A percentile compares a stretch with the other conserved stretches of the same genome.
Evolutionary conservation across 2,113 vertebrate genomes (phyloP).

Genomic region (Apaloderma vittatum): DNA sequence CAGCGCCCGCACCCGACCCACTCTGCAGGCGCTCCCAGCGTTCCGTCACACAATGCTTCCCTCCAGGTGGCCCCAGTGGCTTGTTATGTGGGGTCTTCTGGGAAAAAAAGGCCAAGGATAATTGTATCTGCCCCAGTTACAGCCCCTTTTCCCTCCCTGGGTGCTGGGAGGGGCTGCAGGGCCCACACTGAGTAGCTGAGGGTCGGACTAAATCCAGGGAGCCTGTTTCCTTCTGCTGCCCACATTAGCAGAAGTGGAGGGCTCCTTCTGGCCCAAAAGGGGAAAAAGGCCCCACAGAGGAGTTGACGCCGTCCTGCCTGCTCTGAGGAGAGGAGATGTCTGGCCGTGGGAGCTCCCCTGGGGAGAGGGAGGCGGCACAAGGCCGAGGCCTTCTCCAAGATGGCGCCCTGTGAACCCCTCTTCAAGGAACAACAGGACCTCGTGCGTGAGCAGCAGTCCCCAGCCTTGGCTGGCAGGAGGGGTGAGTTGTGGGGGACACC

Average conservation of each 20-base stretch:
- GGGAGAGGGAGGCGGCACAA: background rate
- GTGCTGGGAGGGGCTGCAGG: rapidly evolving
- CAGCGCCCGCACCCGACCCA: rapidly evolving
- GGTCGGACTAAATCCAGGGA: rapidly evolving
- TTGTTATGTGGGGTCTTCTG: background rate
- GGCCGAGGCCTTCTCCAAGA: background rate
- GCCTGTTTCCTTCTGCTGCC: background rate
- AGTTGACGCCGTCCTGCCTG: rapidly evolving
- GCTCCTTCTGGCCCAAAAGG: rapidly evolving
- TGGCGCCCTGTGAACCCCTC: background rate
- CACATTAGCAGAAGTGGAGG: rapidly evolving
- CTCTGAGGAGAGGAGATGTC: background rate
- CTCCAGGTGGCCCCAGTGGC: background rate
- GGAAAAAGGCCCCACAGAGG: too few relatives aligned
- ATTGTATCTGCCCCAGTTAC: rapidly evolving
- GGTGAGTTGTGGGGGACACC: background rate
- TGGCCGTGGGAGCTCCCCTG: rapidly evolving
- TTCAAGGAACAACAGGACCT: background rate
- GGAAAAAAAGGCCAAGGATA: background rate
- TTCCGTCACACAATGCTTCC: rapidly evolving
- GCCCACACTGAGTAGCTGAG: rapidly evolving
- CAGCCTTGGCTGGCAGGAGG: background rate
- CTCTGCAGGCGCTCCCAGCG: rapidly evolving
- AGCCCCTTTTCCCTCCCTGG: background rate
- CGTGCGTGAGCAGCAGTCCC: rapidly evolving